Base-by-base conservation (phyloP, 2,113 vertebrate genomes). In the Pygoscelis adeliae region DNA sequence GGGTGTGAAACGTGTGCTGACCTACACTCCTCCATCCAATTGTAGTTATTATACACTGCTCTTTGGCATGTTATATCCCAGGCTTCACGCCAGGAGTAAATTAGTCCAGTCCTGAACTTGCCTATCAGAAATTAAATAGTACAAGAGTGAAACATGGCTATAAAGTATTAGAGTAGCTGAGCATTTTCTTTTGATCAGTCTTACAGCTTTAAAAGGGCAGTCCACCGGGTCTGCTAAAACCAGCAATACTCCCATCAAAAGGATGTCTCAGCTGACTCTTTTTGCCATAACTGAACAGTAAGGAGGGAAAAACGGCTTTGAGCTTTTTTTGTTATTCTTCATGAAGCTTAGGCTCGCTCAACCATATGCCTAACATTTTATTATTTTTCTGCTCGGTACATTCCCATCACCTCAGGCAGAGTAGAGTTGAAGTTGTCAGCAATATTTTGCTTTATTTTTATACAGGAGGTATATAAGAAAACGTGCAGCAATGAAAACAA, bases 91-190 rank as follows among this genome's bases (percentile, higher is more conserved):
- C 95, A 96, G 91, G 78, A 90, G 82, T 95, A 96, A 97, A 96
- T 97, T 96, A 97, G 87, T 95, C 92, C 81, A 85, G 95, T 82
- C 83, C 78, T 46, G 89, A 96, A 96, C 65, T 77, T 65, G 72
- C 78, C 91, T 59, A 93, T 96, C 93, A 97, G 94, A 96, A 96
- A 96, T 95, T 87, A 95, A 96, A 90, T 34, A 74, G 70, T 84
- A 96, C 70, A 85, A 70, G 87, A 94, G 74, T 13, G 70, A 84
- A 95, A 92, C 94, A 62, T 8, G 77, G 81, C 87, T 71, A 72
- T 95, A 91, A 97, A 97, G 52, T 38, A 63, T 76, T 42, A 52
- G 91, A 89, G 87, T 15, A 77, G 70, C 94, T 53, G 53, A 91
- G 80, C 9, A 15, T 72, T 95, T 93, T 94, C 96, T 95, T 93